Conservation (phyloP, 2,113 vertebrate genomes). For the Heterotis niloticus region DNA sequence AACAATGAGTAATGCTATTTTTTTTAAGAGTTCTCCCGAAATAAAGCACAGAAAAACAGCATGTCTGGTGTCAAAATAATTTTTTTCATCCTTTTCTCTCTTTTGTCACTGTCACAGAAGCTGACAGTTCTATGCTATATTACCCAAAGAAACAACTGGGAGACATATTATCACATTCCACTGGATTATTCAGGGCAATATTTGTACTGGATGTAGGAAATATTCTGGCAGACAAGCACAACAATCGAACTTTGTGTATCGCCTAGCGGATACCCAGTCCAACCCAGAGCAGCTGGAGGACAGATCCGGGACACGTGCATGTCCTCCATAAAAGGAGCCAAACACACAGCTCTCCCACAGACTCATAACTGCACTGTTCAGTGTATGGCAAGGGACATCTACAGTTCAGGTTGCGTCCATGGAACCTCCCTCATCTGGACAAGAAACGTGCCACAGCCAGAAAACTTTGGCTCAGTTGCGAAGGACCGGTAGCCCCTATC, state of each 20-base stretch:
- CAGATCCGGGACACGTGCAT: too few species aligned
- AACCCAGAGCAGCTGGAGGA: too few species aligned
- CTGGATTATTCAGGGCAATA: background rate
- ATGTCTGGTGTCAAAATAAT: constrained; percentile 23
- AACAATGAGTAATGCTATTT: constrained; percentile 37
- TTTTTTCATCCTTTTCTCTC: constrained; percentile 11
- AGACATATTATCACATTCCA: background rate
- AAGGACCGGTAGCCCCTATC: background rate
- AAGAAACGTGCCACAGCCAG: background rate
- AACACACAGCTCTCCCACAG: constrained; percentile 52
- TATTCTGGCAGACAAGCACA: background rate
- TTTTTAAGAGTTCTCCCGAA: constrained; percentile 32
- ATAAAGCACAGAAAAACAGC: constrained; percentile 24
- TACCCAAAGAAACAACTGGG: background rate
- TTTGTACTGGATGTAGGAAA: background rate
- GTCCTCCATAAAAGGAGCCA: constrained; percentile 35
- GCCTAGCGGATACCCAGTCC: background rate
- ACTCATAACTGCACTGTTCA: constrained; percentile 29
- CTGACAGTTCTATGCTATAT: background rate
- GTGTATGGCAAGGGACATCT: too few species aligned
- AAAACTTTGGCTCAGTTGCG: background rate
- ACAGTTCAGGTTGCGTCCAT: too few species aligned
- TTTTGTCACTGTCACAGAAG: background rate
- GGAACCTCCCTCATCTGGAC: too few species aligned
- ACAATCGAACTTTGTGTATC: background rate